Conservation (phyloP, 2,888 invertebrate species). For the Drosophila neonasuta region DNA sequence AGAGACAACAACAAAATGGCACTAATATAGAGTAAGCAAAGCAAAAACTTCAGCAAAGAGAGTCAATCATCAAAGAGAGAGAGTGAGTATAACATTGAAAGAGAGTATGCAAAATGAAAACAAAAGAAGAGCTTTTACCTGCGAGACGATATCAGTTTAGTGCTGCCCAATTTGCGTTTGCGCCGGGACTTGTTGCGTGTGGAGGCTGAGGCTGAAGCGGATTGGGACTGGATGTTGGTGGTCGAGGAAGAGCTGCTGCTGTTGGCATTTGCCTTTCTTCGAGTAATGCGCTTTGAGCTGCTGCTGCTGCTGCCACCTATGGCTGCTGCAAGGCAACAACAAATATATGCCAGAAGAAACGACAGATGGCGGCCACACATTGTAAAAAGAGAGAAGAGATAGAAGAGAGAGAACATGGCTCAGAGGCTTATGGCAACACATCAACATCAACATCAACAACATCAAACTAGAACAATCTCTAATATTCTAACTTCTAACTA, state of each 20-base stretch:
- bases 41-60: not conserved
- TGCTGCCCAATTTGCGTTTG: slow-evolving; percentile 56
- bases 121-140: slow-evolving; percentile 55
- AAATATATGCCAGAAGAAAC: slow-evolving; percentile 16
- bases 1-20: slow-evolving; percentile 43
- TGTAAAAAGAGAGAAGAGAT: slow-evolving; percentile 30
- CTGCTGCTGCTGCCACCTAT: slow-evolving; percentile 47
- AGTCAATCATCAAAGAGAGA: slow-evolving; percentile 8
- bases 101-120: slow-evolving; percentile 25
- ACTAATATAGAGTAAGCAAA: slow-evolving; percentile 9
- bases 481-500: slow-evolving; percentile 3
- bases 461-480: slow-evolving; percentile 31
- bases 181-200: slow-evolving; percentile 59
- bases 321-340: slow-evolving; percentile 28
- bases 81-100: slow-evolving; percentile 21
- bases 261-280: slow-evolving; percentile 51
- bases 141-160: slow-evolving; percentile 53
- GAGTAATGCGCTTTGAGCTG: slow-evolving; percentile 51
- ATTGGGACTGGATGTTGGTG: slow-evolving; percentile 24
- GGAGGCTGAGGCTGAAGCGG: slow-evolving; percentile 20
- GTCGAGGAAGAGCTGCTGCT: slow-evolving; percentile 6
- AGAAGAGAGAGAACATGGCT: slow-evolving; percentile 50
- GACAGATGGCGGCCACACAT: slow-evolving; percentile 28
- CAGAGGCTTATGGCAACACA: slow-evolving; percentile 44
- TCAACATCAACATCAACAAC: slow-evolving; percentile 36